Conservation (phyloP, 2,888 invertebrate genomes). For the Mythimna albipuncta region DNA sequence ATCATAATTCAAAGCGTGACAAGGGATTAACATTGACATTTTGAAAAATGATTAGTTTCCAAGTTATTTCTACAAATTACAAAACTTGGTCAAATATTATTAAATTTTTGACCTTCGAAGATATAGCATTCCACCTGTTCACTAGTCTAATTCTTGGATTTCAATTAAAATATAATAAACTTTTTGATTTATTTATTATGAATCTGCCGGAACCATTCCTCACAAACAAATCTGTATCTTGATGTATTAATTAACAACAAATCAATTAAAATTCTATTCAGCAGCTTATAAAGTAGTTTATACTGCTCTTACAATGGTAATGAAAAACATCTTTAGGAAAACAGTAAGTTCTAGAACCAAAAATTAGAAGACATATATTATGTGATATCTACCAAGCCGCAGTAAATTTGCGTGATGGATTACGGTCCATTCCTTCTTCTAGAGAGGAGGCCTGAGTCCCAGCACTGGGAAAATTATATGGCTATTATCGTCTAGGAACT, state of each 20-base stretch:
- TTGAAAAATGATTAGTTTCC: constrained; percentile 42
- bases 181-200: constrained; percentile 13
- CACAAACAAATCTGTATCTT: constrained; percentile 3
- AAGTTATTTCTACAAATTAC: neutral
- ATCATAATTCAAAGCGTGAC: constrained; percentile 27
- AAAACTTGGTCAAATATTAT: constrained; percentile 29
- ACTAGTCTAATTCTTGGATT: neutral
- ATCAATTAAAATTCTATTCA: too few relatives aligned
- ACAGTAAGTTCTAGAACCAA: too few relatives aligned
- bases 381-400: too few relatives aligned
- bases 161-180: neutral
- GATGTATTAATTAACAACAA: neutral
- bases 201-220: constrained; percentile 5
- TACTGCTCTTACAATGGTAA: too few relatives aligned
- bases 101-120: constrained; percentile 9
- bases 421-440: too few relatives aligned
- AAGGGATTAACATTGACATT: constrained; percentile 64
- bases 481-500: too few relatives aligned
- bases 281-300: too few relatives aligned
- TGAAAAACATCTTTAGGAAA: too few relatives aligned
- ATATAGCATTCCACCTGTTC: neutral
- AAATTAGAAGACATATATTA: too few relatives aligned
- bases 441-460: too few relatives aligned
- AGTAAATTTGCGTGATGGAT: too few relatives aligned
- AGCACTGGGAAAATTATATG: too few relatives aligned